A percentile compares a stretch with the other conserved stretches of the same genome.
Evolutionary conservation across 1,140 invertebrate genomes (phyloP).

Genomic region (Drosophila lini): DNA sequence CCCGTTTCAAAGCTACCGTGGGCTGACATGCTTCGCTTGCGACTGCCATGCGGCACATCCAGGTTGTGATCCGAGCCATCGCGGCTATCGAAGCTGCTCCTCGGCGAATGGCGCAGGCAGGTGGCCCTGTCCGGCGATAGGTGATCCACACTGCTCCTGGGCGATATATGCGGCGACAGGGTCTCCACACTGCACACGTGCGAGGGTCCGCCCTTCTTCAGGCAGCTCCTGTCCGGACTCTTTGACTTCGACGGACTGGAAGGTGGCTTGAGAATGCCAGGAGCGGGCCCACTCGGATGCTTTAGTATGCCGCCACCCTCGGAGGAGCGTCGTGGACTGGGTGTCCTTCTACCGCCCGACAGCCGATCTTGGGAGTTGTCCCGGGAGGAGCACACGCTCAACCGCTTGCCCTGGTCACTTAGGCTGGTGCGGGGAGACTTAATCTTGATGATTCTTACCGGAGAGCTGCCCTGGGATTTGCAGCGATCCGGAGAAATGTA

Average conservation of each 20-base stretch:
- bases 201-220: constrained; percentile 77
- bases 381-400: constrained; percentile 72
- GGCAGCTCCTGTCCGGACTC: constrained; percentile 81
- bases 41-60: constrained; percentile 65
- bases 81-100: constrained; percentile 82
- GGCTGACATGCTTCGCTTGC: constrained; percentile 80
- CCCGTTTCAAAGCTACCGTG: constrained; percentile 81
- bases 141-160: constrained; percentile 76
- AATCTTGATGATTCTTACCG: constrained; percentile 83
- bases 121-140: constrained; percentile 74
- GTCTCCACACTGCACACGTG: constrained; percentile 71
- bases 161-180: constrained; percentile 75
- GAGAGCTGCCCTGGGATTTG: constrained; percentile 81
- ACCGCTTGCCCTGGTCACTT: constrained; percentile 75
- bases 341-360: constrained; percentile 70
- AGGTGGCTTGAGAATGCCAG: constrained; percentile 76
- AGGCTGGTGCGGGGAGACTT: constrained; percentile 78
- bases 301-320: constrained; percentile 82
- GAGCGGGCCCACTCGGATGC: constrained; percentile 57
- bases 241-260: constrained; percentile 78
- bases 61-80: constrained; percentile 75
- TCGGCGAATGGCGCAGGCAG: constrained; percentile 74
- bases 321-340: constrained; percentile 74
- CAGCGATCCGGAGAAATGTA: constrained; percentile 83
- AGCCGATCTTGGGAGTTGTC: constrained; percentile 80